These are phyloP conservation scores for Sminthurinus aureus DNA, from an alignment of 2,888 invertebrate genomes.

Conservation along the genomic window DNA sequence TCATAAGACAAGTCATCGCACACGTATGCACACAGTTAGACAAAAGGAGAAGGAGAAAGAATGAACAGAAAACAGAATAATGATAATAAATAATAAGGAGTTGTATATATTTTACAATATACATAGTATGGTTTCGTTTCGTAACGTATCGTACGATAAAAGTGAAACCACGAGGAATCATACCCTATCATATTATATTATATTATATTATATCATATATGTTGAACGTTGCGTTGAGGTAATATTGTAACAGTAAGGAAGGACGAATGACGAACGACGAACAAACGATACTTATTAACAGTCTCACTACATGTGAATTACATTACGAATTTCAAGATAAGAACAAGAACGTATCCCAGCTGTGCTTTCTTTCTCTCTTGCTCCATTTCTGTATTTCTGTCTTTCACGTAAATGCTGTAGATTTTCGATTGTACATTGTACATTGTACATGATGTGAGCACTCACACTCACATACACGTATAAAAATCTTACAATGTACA, in stretches of 20 bases:
- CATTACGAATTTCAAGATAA: constrained; percentile 34
- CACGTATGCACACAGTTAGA: too few species aligned
- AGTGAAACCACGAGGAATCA: background rate
- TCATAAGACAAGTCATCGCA: background rate
- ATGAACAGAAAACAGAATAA: too few species aligned
- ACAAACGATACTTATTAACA: background rate
- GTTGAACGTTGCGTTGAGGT: too few species aligned
- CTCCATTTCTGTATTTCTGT: constrained; percentile 9
- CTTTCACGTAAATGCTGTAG: background rate
- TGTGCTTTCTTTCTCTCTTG: constrained; percentile 32
- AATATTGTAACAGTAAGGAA: background rate
- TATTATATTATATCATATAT: too few species aligned
- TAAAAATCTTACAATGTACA: too few species aligned
- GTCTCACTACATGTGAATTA: constrained; percentile 25
- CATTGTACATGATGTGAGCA: background rate
- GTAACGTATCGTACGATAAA: too few species aligned
- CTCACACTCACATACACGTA: too few species aligned
- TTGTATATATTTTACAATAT: too few species aligned
- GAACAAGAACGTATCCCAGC: constrained; percentile 36
- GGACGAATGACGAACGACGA: background rate
- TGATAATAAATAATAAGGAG: too few species aligned
- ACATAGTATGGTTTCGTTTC: too few species aligned
- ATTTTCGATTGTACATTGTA: too few species aligned
- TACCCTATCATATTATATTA: background rate
- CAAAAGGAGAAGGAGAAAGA: too few species aligned